phyloP scores from a whole-genome alignment of 2,113 vertebrate genomes.

The Eubucco bourcierii region DNA sequence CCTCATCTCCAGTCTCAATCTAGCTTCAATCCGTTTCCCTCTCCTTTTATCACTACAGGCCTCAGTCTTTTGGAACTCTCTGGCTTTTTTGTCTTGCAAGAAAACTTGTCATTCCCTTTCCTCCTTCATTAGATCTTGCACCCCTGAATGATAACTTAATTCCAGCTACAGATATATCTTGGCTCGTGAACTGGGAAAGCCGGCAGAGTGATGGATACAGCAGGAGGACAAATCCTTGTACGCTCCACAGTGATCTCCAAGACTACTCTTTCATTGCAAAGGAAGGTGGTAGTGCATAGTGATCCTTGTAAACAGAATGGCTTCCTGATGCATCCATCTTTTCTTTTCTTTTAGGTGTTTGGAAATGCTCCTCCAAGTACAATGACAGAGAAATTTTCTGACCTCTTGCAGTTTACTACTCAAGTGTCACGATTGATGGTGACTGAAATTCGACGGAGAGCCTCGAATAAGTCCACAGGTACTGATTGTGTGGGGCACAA shows the following conservation, averaged over 20 bases:
- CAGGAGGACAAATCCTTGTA: neutral
- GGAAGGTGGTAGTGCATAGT: neutral
- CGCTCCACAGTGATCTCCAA: neutral
- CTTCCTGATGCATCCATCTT: neutral
- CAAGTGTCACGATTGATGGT: slow-evolving; percentile 98
- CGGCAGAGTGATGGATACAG: neutral
- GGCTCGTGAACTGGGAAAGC: neutral
- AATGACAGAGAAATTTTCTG: slow-evolving; percentile 98
- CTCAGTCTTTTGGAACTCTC: neutral
- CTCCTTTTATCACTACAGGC: too few species aligned
- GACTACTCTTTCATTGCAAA: neutral
- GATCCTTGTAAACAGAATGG: neutral
- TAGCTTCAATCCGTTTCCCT: too few species aligned
- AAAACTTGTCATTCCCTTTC: neutral
- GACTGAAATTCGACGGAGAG: slow-evolving; percentile 95
- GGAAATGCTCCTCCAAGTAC: slow-evolving; percentile 93
- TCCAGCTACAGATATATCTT: neutral
- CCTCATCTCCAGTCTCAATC: too few species aligned
- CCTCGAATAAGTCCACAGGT: slow-evolving; percentile 99
- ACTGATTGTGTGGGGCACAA: neutral
- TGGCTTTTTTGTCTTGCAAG: neutral
- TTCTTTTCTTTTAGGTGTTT: slow-evolving; percentile 84
- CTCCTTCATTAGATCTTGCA: neutral
- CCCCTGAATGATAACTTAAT: neutral
- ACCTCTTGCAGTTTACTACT: slow-evolving; percentile 98